Evolutionary conservation across 2,888 invertebrate species (phyloP).

Genomic region (Mayetiola destructor): DNA sequence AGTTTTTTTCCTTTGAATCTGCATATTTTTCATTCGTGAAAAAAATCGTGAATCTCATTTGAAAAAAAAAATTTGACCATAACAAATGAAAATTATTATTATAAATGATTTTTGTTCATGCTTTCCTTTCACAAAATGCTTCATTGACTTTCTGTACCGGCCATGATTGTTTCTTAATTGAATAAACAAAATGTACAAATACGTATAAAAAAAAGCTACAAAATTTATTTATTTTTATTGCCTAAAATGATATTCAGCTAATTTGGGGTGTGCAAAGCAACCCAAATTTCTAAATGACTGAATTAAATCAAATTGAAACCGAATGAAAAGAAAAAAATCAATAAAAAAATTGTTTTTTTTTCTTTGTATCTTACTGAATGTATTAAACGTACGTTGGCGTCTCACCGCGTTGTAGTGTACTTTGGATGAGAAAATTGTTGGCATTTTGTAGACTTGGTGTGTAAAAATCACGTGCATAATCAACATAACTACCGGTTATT

Average conservation of each 20-base stretch:
- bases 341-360: not conserved
- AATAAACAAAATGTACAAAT: not conserved
- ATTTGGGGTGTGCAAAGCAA: too few species aligned
- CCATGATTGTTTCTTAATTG: not conserved
- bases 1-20: too few species aligned
- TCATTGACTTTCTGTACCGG: not conserved
- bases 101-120: too few species aligned
- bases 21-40: too few species aligned
- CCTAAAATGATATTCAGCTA: too few species aligned
- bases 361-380: too few species aligned
- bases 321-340: not conserved
- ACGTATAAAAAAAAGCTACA: not conserved
- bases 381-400: slow-evolving; percentile 14
- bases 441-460: slow-evolving; percentile 51
- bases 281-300: too few species aligned
- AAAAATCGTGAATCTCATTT: too few species aligned
- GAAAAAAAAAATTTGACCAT: too few species aligned
- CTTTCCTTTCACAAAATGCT: too few species aligned
- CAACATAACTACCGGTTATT: slow-evolving; percentile 75
- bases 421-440: not conserved
- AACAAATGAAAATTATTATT: too few species aligned
- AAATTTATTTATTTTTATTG: too few species aligned
- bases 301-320: not conserved
- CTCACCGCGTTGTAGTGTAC: not conserved
- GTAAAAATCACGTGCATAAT: slow-evolving; percentile 69